Percentiles rank a stretch among this genome's conserved stretches.
Conservation (phyloP, 2,113 vertebrate species). For the Spea multiplicata region DNA sequence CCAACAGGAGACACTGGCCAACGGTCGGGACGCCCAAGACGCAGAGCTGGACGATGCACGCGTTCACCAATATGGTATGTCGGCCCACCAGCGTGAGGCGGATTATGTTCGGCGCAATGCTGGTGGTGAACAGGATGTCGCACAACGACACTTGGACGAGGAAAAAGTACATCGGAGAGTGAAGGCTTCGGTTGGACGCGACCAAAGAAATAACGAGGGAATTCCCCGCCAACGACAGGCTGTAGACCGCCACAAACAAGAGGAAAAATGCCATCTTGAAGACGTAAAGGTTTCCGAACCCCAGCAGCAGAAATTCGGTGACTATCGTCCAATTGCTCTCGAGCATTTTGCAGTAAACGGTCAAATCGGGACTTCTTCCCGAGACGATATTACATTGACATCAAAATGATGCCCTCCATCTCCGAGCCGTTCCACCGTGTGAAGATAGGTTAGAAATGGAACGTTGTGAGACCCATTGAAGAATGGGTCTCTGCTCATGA, state of each 20-base stretch:
- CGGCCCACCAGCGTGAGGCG: slow-evolving; percentile 38
- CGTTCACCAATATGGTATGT: slow-evolving; percentile 36
- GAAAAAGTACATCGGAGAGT: slow-evolving; percentile 53
- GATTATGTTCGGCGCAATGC: slow-evolving; percentile 51
- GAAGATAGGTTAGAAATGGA: no score
- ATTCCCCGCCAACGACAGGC: slow-evolving; percentile 50
- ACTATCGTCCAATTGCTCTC: slow-evolving; percentile 46
- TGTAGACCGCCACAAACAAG: slow-evolving; percentile 50
- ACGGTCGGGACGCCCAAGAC: slow-evolving; percentile 31
- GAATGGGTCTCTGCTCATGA: no score
- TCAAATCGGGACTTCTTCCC: no score
- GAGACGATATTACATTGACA: no score
- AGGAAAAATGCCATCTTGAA: slow-evolving; percentile 48
- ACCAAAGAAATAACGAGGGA: slow-evolving; percentile 45
- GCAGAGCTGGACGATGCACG: slow-evolving; percentile 47
- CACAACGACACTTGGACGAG: slow-evolving; percentile 48
- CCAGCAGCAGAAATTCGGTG: slow-evolving; percentile 50
- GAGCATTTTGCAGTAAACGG: neutral
- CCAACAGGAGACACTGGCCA: neutral
- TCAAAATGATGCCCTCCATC: no score
- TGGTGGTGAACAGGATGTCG: slow-evolving; percentile 49
- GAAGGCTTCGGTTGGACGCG: slow-evolving; percentile 37
- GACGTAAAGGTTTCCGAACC: slow-evolving; percentile 45
- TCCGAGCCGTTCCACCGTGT: no score
- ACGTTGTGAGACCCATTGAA: no score